Evolutionary conservation across 2,113 vertebrate genomes (phyloP).

Genomic region (Psittacus erithacus): DNA sequence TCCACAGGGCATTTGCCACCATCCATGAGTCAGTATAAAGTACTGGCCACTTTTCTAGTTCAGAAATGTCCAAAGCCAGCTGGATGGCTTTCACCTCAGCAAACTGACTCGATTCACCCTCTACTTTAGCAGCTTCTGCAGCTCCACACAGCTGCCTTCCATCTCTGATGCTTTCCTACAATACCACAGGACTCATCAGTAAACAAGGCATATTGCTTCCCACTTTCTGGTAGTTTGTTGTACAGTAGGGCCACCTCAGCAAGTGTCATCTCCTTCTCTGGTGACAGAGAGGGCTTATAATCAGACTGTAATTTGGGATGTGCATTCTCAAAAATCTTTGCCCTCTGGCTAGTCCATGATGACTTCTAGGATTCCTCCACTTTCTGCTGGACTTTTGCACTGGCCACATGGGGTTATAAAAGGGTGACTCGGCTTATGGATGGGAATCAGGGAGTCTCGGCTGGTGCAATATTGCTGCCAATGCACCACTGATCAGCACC

Average conservation of each 20-base stretch:
- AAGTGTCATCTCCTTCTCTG: background rate
- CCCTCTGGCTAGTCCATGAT: background rate
- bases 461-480: background rate
- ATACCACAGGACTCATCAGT: background rate
- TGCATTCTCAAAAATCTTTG: background rate
- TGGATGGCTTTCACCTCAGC: background rate
- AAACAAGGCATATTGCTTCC: background rate
- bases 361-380: background rate
- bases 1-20: background rate
- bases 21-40: background rate
- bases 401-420: background rate
- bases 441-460: background rate
- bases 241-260: background rate
- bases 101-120: background rate
- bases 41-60: background rate
- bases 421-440: background rate
- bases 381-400: background rate
- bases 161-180: background rate
- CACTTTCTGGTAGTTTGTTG: background rate
- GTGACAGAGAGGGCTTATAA: background rate
- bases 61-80: background rate
- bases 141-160: background rate
- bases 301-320: background rate
- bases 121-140: background rate
- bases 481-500: background rate